Evolutionary conservation across 2,888 invertebrate species (phyloP), one percentile per base, ranked within the genome.

Genomic region (Parascotia fuliginaria): DNA sequence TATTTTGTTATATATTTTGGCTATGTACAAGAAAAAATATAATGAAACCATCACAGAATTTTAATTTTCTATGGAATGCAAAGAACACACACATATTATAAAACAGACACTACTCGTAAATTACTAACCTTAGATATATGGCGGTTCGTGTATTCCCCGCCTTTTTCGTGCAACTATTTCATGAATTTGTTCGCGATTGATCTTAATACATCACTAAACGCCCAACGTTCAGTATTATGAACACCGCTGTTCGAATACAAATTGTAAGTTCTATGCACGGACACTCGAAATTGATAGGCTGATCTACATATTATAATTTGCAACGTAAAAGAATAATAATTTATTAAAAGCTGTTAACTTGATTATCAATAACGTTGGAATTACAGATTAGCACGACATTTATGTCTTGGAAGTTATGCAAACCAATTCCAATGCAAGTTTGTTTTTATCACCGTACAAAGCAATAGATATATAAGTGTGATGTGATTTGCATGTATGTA

Each of bases 141-240:
- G 34, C 19, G 1, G 0, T 9, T 31, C n/a, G 2, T 47, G 45
- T 46, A 3, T 33, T 32, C 55, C 49, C 55, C 67, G 50, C 60
- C 65, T 55, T 47, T 64, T 56, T 47, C 56, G 9, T 67, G 65
- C 57, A 44, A 52, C 36, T 15, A 45, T 63, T 37, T 52, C 56
- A 42, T 47, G 33, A 29, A 63, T 46, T 53, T 64, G 29, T 55
- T 50, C 27, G 22, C 5, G 22, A 41, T 52, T n/a, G 9, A 45
- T 59, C 47, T 39, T 50, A 15, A 13, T 13, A 37, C 29, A 42
- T 29, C 24, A 33, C 6, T 33, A 12, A 48, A 45, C 49, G 60
- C 60, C 52, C 34, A 34, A 34, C 33, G 31, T 34, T 41, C 48
- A 48, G 22, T 19, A 49, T 47, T 27, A 49, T 52, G 39, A 44